These are phyloP conservation scores for Schizotus pectinicornis DNA, from an alignment of 2,888 invertebrate species.

Conservation along the genomic window DNA sequence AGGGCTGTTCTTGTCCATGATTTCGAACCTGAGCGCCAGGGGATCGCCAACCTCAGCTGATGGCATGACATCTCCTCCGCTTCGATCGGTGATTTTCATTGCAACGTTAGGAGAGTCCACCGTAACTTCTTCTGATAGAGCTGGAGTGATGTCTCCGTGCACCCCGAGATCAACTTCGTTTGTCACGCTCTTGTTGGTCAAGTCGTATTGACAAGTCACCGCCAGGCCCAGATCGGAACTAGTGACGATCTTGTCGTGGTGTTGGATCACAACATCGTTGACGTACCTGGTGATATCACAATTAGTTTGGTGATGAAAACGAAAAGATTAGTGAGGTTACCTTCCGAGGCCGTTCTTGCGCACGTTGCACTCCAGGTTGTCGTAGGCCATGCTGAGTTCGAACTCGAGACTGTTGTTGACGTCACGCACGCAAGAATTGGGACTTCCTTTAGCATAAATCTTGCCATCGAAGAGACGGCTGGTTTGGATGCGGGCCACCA, in stretches of 20 bases:
- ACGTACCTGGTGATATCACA: slow-evolving; percentile 57
- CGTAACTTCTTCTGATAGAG: slow-evolving; percentile 87
- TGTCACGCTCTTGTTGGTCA: slow-evolving; percentile 92
- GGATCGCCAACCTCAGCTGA: slow-evolving; percentile 94
- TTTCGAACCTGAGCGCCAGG: slow-evolving; percentile 88
- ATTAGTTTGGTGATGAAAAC: background rate
- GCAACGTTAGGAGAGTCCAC: slow-evolving; percentile 95
- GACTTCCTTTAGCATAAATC: slow-evolving; percentile 93
- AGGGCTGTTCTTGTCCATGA: slow-evolving; percentile 89
- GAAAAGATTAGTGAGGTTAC: slow-evolving; percentile 56
- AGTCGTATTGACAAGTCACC: slow-evolving; percentile 92
- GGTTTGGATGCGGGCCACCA: slow-evolving; percentile 91
- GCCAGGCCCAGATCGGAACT: slow-evolving; percentile 92
- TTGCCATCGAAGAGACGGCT: slow-evolving; percentile 93
- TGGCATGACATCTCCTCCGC: slow-evolving; percentile 82
- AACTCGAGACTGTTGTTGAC: slow-evolving; percentile 88
- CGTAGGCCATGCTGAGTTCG: slow-evolving; percentile 90
- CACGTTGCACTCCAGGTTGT: slow-evolving; percentile 91
- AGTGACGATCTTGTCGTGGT: slow-evolving; percentile 94
- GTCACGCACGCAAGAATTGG: slow-evolving; percentile 90
- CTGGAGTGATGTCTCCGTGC: slow-evolving; percentile 77
- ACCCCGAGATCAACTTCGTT: slow-evolving; percentile 91
- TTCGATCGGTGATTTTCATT: slow-evolving; percentile 89
- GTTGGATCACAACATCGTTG: slow-evolving; percentile 93
- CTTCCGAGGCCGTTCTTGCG: slow-evolving; percentile 84